Conservation (phyloP, 2,113 vertebrate species). For the Oreochromis tanganicae region DNA sequence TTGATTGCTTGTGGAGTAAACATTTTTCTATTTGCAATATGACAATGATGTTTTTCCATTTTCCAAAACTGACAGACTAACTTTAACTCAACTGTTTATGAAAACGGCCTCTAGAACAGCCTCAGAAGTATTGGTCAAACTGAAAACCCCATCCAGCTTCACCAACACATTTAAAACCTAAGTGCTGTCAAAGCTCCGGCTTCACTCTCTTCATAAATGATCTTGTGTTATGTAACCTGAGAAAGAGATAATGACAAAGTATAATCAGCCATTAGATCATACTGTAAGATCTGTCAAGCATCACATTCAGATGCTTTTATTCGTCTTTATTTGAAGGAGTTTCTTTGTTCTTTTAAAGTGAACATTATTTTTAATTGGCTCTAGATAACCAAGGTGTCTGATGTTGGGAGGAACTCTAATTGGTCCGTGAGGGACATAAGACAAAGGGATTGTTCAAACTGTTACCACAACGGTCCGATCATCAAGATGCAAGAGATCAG, state of each 20-base stretch:
- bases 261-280: background rate
- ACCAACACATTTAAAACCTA: background rate
- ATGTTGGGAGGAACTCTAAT: slow-evolving; percentile 36
- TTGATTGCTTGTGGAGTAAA: background rate
- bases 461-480: slow-evolving; percentile 9
- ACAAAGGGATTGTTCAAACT: slow-evolving; percentile 20
- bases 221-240: background rate
- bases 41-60: background rate
- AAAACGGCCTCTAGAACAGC: background rate
- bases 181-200: background rate
- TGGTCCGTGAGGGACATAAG: slow-evolving; percentile 45
- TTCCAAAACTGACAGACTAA: background rate
- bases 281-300: background rate
- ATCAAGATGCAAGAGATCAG: slow-evolving; percentile 34
- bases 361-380: background rate
- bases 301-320: background rate
- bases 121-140: background rate
- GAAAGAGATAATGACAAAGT: background rate
- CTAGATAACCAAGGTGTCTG: background rate
- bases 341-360: background rate
- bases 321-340: background rate
- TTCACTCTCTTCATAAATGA: background rate
- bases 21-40: background rate
- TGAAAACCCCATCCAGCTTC: background rate
- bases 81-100: background rate